Base-by-base conservation (phyloP, 2,797 vertebrate species). In the Macropus fuliginosus region DNA sequence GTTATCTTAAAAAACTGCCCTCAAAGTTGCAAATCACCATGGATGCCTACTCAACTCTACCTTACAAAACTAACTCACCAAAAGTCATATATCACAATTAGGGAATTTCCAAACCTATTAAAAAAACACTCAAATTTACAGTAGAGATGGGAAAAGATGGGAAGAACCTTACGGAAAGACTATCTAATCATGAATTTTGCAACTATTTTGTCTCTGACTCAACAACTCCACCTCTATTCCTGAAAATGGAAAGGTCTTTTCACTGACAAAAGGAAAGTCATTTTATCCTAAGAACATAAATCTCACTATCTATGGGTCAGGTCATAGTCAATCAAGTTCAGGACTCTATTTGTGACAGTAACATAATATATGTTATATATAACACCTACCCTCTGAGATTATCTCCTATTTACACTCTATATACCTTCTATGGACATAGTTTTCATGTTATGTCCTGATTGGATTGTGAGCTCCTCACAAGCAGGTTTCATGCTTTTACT, bases 141-240 rank as follows among this genome's bases (percentile, higher is more conserved):
- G 40, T 11, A 50, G 12, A 93, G 4, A 62, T 28, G 56, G 91
- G 95, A 95, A 90, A 89, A 95, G 93, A 87, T 29, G 62, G 62
- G 54, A 91, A 29, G 57, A 50, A 87, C 9, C 24, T 50, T 87
- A 27, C 40, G 12, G 40, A 87, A 95, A 93, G 56, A 14, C 55
- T 93, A 92, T 24, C 8, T 52, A 54, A 90, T 94, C 50, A 91
- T 92, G 28, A 55, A 62, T 91, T 50, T 2, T 54, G 4, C 81
- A 5, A 5, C 24, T 92, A 92, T 87, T 87, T 87, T 46, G 40
- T 50, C 21, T 46, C 21, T 5, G 16, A 87, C 21, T 87, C 40
- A 87, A 81, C 18, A 46, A 87, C 3, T 87, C 40, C 3, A 81
- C 21, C 74, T 46, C 74, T 46, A 40, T 46, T 81, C 40, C 50